Evolutionary conservation across 1,140 invertebrate genomes (phyloP).

Genomic region (Sycobia sp.): DNA sequence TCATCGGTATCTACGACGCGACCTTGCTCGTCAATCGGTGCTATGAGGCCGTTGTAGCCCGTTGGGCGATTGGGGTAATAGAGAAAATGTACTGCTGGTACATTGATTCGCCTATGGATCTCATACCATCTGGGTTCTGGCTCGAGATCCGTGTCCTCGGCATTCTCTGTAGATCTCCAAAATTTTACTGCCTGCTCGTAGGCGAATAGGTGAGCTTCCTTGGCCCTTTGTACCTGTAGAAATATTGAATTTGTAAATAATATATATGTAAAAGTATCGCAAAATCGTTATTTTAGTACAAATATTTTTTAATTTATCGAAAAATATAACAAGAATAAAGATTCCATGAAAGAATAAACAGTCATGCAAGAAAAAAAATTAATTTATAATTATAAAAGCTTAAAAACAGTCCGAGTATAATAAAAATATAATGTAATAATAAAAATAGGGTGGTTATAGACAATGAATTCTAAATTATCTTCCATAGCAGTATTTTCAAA

Average conservation of each 20-base stretch:
- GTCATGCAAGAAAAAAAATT: too few species aligned
- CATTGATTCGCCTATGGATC: not conserved
- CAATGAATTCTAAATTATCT: too few species aligned
- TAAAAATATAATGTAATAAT: too few species aligned
- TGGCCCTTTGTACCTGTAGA: conserved; percentile 18
- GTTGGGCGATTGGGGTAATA: conserved; percentile 9
- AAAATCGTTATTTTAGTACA: not conserved
- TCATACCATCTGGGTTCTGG: not conserved
- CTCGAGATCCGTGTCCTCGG: not conserved
- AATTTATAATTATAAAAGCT: too few species aligned
- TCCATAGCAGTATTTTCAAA: too few species aligned
- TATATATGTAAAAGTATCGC: not conserved
- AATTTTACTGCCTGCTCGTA: conserved; percentile 6
- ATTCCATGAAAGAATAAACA: too few species aligned
- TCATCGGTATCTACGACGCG: conserved; percentile 56
- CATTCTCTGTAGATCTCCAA: not conserved
- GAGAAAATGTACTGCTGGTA: conserved; percentile 15
- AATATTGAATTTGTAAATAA: not conserved
- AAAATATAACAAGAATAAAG: too few species aligned
- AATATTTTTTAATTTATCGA: too few species aligned
- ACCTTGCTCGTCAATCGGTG: conserved; percentile 53
- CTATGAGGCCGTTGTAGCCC: conserved; percentile 35
- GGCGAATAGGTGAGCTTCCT: conserved; percentile 18
- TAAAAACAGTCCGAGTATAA: too few species aligned
- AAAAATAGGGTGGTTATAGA: too few species aligned